Conservation (phyloP, 2,888 invertebrate genomes). For the Neoaliturus tenellus region DNA sequence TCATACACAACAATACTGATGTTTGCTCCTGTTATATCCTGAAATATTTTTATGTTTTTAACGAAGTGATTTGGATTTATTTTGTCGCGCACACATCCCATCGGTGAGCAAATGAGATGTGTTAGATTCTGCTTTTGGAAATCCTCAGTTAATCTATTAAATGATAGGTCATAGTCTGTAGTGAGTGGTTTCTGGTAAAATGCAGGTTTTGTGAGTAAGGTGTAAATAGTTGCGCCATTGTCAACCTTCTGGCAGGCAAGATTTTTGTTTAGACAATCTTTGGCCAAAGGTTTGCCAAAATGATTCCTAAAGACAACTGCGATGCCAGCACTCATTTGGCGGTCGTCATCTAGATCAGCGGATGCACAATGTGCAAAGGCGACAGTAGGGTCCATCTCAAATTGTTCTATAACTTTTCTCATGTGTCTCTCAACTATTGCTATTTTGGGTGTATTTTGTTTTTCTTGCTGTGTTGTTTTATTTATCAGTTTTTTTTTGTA, state of each 20-base stretch:
- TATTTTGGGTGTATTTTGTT: not conserved
- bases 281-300: not conserved
- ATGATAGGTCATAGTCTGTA: not conserved
- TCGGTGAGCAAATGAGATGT: too few species aligned
- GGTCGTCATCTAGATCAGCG: not conserved
- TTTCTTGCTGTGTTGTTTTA: not conserved
- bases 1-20: too few species aligned
- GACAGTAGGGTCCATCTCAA: not conserved
- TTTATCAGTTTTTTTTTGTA: not conserved
- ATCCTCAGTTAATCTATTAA: too few species aligned
- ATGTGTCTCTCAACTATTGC: not conserved
- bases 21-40: too few species aligned
- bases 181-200: not conserved
- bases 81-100: too few species aligned
- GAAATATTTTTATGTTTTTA: too few species aligned
- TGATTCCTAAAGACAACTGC: not conserved
- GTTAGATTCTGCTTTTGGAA: too few species aligned
- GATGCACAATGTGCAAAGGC: constrained; percentile 6
- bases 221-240: not conserved
- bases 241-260: not conserved
- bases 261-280: not conserved
- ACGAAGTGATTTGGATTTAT: too few species aligned
- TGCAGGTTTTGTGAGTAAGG: not conserved
- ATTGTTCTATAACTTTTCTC: not conserved
- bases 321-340: not conserved